Evolutionary conservation across 92 coral and sea anemone genomes (phyloP).

Genomic region (Porites lobata): DNA sequence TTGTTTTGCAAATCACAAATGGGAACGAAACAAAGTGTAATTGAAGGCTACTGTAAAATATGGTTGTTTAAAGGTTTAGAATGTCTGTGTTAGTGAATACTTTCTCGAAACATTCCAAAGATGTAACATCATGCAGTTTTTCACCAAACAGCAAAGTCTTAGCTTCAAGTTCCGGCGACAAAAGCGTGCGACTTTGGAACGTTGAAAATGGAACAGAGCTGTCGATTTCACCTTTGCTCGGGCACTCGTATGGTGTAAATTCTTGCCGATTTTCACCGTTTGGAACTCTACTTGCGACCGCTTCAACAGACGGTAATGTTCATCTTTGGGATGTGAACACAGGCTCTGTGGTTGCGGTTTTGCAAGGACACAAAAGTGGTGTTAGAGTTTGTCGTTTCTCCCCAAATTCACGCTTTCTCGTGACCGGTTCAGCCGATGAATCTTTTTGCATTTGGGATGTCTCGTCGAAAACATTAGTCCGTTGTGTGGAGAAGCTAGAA

Average conservation of each 20-base stretch:
- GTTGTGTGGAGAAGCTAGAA: slow-evolving; percentile 90
- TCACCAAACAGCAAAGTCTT: slow-evolving; percentile 92
- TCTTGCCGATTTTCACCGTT: slow-evolving; percentile 96
- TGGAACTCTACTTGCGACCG: slow-evolving; percentile 96
- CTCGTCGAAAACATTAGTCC: slow-evolving; percentile 76
- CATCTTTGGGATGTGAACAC: slow-evolving; percentile 93
- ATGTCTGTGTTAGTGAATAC: slow-evolving; percentile 87
- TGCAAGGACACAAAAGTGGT: slow-evolving; percentile 94
- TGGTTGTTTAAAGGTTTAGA: slow-evolving; percentile 14
- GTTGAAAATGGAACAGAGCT: slow-evolving; percentile 89
- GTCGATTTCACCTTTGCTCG: slow-evolving; percentile 89
- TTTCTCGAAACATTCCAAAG: slow-evolving; percentile 87
- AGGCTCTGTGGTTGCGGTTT: slow-evolving; percentile 81
- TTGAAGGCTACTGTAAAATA: slow-evolving; percentile 5
- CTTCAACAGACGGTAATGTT: slow-evolving; percentile 93
- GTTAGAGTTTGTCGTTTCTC: slow-evolving; percentile 95
- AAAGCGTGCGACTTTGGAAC: slow-evolving; percentile 95
- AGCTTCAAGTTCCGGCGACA: slow-evolving; percentile 96
- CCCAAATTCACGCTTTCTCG: slow-evolving; percentile 89
- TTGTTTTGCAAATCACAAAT: background rate
- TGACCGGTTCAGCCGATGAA: slow-evolving; percentile 98
- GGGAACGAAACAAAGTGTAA: background rate
- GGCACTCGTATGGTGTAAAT: slow-evolving; percentile 91
- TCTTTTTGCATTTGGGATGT: slow-evolving; percentile 96
- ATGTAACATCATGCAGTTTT: slow-evolving; percentile 92